Evolutionary conservation across 2,113 vertebrate genomes (phyloP).

Genomic region (Canis aureus): DNA sequence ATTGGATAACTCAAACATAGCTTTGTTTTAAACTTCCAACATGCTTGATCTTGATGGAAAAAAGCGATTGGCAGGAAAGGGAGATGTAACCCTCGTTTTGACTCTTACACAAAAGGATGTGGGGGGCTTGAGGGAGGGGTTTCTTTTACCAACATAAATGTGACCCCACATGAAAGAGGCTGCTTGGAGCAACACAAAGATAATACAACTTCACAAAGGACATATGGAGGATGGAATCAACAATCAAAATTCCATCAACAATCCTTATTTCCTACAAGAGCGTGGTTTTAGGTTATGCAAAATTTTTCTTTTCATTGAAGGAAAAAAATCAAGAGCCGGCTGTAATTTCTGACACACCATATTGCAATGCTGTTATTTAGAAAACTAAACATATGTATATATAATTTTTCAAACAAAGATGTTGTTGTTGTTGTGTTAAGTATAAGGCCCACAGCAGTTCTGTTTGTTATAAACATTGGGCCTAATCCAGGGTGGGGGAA

Average conservation of each 20-base stretch:
- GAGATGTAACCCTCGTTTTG: neutral
- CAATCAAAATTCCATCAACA: slow-evolving; percentile 54
- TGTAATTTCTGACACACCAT: slow-evolving; percentile 62
- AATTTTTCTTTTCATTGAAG: slow-evolving; percentile 66
- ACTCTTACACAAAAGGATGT: neutral
- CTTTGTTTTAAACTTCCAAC: slow-evolving; percentile 77
- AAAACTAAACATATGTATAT: slow-evolving; percentile 61
- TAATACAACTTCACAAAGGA: neutral
- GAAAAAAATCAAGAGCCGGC: slow-evolving; percentile 51
- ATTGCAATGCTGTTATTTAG: slow-evolving; percentile 46
- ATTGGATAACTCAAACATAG: slow-evolving; percentile 76
- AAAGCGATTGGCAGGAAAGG: slow-evolving; percentile 57
- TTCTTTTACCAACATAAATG: neutral
- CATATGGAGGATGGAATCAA: neutral
- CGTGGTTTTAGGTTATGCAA: slow-evolving; percentile 69
- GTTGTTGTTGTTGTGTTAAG: slow-evolving; percentile 69
- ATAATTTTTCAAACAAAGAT: slow-evolving; percentile 69
- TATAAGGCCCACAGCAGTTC: slow-evolving; percentile 71
- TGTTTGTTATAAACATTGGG: slow-evolving; percentile 65
- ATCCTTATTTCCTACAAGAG: slow-evolving; percentile 19
- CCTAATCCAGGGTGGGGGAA: neutral
- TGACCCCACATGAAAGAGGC: neutral
- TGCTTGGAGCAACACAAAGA: neutral
- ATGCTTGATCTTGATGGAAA: slow-evolving; percentile 52
- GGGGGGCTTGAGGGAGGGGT: neutral